Evolutionary conservation across 92 coral and sea anemone species (phyloP).

Genomic region (Parazoanthus swiftii): DNA sequence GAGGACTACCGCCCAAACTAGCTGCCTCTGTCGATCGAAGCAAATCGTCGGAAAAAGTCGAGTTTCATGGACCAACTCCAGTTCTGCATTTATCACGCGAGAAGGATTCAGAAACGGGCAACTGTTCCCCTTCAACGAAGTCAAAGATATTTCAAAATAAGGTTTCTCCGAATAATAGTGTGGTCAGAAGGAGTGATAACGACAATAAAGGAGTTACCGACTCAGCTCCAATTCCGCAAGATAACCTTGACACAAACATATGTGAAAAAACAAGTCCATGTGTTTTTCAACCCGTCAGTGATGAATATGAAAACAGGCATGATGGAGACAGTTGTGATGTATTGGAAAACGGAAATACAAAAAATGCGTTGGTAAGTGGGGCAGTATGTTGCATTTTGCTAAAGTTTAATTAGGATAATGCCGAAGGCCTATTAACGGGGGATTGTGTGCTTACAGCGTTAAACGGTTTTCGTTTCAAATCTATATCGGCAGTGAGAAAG

Average conservation of each 20-base stretch:
- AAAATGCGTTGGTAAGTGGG: constrained; percentile 35
- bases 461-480: not conserved
- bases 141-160: constrained; percentile 39
- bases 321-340: not conserved
- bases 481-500: not conserved
- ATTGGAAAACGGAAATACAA: constrained; percentile 13
- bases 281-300: not conserved
- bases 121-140: constrained; percentile 19
- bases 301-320: not conserved
- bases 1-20: constrained; percentile 62
- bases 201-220: not conserved
- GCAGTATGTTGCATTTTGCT: not conserved
- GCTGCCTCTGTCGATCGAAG: constrained; percentile 62
- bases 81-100: constrained; percentile 64
- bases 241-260: not conserved
- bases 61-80: constrained; percentile 90
- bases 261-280: not conserved
- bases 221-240: not conserved
- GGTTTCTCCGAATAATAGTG: constrained; percentile 13
- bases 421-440: constrained; percentile 8
- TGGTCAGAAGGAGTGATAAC: not conserved
- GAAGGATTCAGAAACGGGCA: constrained; percentile 8
- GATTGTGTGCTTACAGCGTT: not conserved
- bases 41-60: constrained; percentile 77
- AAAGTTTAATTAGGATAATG: constrained; percentile 30